A percentile compares a stretch with the other conserved stretches of the same genome.
Evolutionary conservation across 2,113 vertebrate genomes (phyloP).

Genomic region (Ranitomeya imitator): DNA sequence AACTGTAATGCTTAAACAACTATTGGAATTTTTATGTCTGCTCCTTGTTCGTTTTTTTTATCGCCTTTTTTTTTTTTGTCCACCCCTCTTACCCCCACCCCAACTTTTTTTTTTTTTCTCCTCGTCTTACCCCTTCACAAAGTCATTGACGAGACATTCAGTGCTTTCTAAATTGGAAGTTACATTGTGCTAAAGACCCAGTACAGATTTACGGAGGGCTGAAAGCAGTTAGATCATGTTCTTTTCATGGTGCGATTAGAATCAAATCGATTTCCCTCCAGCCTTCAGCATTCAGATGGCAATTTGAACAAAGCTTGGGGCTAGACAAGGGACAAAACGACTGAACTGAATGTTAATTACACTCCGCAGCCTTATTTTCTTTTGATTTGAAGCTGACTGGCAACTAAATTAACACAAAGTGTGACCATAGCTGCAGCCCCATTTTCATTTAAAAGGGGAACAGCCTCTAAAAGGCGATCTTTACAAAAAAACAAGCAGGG

Average conservation of each 20-base stretch:
- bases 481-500: conserved; percentile 82
- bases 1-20: conserved; percentile 98
- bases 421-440: conserved; percentile 89
- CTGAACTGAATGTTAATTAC: conserved; percentile 99
- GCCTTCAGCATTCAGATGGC: conserved; percentile 91
- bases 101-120: conserved; percentile 49
- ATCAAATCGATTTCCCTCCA: conserved; percentile 99
- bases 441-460: conserved; percentile 85
- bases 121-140: conserved; percentile 81
- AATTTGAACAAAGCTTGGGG: conserved; percentile 92
- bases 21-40: conserved; percentile 99
- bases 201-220: conserved; percentile 97
- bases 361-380: conserved; percentile 90
- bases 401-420: conserved; percentile 88
- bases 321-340: conserved; percentile 87
- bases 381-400: conserved; percentile 84
- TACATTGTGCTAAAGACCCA: conserved; percentile 94
- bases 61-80: neutral
- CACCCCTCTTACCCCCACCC: conserved; percentile 45
- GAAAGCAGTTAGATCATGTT: conserved; percentile 99
- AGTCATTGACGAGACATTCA: conserved; percentile 99
- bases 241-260: conserved; percentile 99
- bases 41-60: conserved; percentile 74
- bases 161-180: conserved; percentile 98
- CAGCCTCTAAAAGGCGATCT: conserved; percentile 82